A percentile compares a stretch with the other conserved stretches of the same genome.
phyloP scores from a whole-genome alignment of 1,140 invertebrate species.

The Thalassaphorura encarpata region DNA sequence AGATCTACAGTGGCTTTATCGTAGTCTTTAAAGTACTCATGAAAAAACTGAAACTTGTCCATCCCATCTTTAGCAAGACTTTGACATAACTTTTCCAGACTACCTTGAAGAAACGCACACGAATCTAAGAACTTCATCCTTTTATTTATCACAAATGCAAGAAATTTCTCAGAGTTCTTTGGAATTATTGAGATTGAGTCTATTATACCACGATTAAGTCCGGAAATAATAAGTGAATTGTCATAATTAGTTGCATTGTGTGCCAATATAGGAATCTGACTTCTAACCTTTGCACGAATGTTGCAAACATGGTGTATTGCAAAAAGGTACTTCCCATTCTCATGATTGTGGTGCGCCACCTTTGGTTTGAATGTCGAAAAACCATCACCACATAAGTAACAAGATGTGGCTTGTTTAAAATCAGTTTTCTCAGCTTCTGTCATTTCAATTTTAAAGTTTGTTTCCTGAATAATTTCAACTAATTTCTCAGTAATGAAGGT shows the following conservation, averaged over 20 bases:
- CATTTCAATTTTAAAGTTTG: too few species aligned
- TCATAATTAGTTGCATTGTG: not conserved
- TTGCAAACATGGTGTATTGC: conserved; percentile 1
- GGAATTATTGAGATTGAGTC: not conserved
- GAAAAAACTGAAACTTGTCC: not conserved
- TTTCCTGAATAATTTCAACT: too few species aligned
- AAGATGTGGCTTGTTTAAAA: too few species aligned
- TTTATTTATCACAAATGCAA: not conserved
- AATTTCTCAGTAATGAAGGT: too few species aligned
- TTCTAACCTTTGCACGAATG: not conserved
- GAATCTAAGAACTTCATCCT: not conserved
- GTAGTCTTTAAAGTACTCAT: not conserved
- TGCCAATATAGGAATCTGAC: not conserved
- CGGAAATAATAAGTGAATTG: not conserved
- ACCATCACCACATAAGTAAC: too few species aligned
- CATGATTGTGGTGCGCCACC: too few species aligned
- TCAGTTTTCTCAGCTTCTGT: too few species aligned
- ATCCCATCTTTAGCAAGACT: not conserved
- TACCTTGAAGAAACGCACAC: not conserved
- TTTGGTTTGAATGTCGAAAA: too few species aligned
- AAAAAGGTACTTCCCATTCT: not conserved
- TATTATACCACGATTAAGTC: not conserved
- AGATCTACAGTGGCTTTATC: not conserved
- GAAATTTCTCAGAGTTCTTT: not conserved
- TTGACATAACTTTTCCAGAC: not conserved